phyloP scores from a whole-genome alignment of 2,888 invertebrate species.

The Drosophila neonasuta region DNA sequence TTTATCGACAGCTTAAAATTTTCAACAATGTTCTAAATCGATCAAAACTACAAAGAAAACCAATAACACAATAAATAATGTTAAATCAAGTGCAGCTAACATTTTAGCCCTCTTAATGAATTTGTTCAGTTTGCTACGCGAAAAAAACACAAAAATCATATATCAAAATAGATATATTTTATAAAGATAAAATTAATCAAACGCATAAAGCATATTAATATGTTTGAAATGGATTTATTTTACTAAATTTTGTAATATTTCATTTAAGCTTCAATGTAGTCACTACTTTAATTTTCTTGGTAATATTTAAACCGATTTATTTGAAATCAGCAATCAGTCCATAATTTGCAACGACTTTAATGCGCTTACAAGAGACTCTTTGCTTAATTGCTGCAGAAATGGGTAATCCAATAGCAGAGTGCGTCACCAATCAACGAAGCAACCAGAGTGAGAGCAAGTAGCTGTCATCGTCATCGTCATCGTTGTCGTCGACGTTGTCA shows the following conservation, averaged over 20 bases:
- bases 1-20: not conserved
- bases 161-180: too few species aligned
- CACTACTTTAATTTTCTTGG: not conserved
- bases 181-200: too few species aligned
- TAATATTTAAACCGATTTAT: not conserved
- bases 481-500: slow-evolving; percentile 20
- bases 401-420: slow-evolving; percentile 44
- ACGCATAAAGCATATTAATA: too few species aligned
- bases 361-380: slow-evolving; percentile 32
- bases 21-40: not conserved
- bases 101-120: too few species aligned
- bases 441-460: slow-evolving; percentile 32
- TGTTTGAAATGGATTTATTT: too few species aligned
- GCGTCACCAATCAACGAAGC: slow-evolving; percentile 47
- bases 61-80: not conserved
- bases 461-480: slow-evolving; percentile 14
- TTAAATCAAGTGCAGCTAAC: not conserved
- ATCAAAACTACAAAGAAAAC: not conserved
- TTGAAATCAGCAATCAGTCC: slow-evolving; percentile 14
- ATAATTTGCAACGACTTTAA: slow-evolving; percentile 38
- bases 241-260: too few species aligned
- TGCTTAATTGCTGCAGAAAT: slow-evolving; percentile 41
- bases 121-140: too few species aligned
- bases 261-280: not conserved
- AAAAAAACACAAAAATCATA: too few species aligned